A percentile compares a stretch with the other conserved stretches of the same genome.
phyloP scores from a whole-genome alignment of 2,113 vertebrate genomes.

The Phalacrocorax pelagicus region DNA sequence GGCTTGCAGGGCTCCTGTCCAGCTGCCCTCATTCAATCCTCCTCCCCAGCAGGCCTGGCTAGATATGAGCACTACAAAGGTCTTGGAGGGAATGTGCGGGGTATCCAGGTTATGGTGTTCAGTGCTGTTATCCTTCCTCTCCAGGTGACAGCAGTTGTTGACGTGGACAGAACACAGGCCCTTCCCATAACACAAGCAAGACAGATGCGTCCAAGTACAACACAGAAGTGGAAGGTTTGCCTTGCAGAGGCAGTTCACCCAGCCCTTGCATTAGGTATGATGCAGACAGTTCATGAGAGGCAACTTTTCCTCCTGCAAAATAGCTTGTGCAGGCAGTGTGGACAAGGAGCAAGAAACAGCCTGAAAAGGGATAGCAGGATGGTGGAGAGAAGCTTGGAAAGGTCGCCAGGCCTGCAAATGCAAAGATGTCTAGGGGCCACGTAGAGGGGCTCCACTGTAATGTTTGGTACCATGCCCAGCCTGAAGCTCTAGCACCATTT shows the following conservation, averaged over 20 bases:
- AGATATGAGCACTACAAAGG: background rate
- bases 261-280: background rate
- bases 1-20: background rate
- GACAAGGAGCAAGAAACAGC: background rate
- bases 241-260: background rate
- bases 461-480: slow-evolving; percentile 44
- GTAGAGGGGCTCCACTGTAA: slow-evolving; percentile 1
- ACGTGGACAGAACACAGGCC: background rate
- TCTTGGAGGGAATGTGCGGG: background rate
- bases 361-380: background rate
- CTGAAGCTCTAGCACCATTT: slow-evolving; percentile 15
- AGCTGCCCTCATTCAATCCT: background rate
- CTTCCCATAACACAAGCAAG: background rate
- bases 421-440: background rate
- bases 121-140: background rate
- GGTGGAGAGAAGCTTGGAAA: slow-evolving; percentile 26
- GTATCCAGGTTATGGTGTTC: background rate
- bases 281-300: background rate
- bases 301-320: background rate
- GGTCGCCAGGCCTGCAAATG: background rate
- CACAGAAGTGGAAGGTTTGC: background rate
- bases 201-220: background rate
- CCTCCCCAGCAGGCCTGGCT: background rate
- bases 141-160: background rate
- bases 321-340: background rate